phyloP scores from a whole-genome alignment of 2,888 invertebrate species.

The Epistrophella euchroma region DNA sequence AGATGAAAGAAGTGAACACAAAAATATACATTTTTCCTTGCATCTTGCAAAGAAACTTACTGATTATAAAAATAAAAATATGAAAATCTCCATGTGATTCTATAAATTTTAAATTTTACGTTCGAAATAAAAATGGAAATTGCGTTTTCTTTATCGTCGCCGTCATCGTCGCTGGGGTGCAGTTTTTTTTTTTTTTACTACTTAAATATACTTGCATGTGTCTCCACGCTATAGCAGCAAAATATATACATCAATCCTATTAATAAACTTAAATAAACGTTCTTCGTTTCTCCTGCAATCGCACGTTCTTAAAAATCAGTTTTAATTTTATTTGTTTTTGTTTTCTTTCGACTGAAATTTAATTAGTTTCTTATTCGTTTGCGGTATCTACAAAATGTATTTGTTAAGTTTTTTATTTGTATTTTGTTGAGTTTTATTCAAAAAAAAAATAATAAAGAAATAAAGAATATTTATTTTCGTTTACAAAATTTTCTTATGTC shows the following conservation, averaged over 20 bases:
- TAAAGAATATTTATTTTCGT: constrained; percentile 2
- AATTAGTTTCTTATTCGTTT: constrained; percentile 29
- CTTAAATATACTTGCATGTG: constrained; percentile 9
- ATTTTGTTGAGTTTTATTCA: constrained; percentile 15
- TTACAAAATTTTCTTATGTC: constrained; percentile 12
- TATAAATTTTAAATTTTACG: constrained; percentile 38
- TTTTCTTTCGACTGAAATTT: constrained; percentile 40
- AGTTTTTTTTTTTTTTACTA: constrained; percentile 22
- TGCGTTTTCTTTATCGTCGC: constrained; percentile 6
- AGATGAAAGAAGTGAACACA: neutral
- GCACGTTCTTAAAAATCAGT: neutral
- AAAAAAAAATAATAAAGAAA: neutral
- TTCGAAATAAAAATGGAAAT: constrained; percentile 18
- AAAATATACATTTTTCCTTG: neutral
- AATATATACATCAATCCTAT: constrained; percentile 19
- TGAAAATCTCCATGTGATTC: constrained; percentile 12
- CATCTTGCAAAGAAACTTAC: too few relatives aligned
- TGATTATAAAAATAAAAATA: neutral
- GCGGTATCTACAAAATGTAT: constrained; percentile 15
- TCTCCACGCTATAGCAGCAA: neutral
- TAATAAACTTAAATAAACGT: constrained; percentile 25
- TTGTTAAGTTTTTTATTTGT: neutral
- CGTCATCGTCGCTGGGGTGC: constrained; percentile 3
- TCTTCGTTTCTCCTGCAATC: constrained; percentile 1
- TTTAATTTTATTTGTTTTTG: constrained; percentile 8